Percentiles rank a stretch among this genome's conserved stretches.
These are phyloP conservation scores for Folsomia manolachei DNA, from an alignment of 2,888 invertebrate genomes.

Conservation along the genomic window DNA sequence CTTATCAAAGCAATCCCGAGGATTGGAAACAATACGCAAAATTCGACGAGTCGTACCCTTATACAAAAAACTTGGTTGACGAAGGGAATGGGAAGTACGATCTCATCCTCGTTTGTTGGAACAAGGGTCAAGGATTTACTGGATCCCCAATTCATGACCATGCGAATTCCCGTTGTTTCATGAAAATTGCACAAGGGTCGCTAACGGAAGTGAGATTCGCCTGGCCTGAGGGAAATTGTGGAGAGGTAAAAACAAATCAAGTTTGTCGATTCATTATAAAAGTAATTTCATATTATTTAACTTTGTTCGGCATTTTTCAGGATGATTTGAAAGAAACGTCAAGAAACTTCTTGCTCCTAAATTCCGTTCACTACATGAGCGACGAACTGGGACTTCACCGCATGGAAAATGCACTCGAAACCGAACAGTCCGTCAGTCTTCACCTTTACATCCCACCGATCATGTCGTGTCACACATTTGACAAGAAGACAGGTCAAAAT, in stretches of 20 bases:
- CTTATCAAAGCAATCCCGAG: slow-evolving; percentile 80
- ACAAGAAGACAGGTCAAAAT: slow-evolving; percentile 80
- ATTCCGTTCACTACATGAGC: slow-evolving; percentile 92
- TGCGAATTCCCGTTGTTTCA: slow-evolving; percentile 93
- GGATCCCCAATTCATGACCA: slow-evolving; percentile 96
- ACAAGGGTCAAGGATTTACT: slow-evolving; percentile 69
- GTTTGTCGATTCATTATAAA: background rate
- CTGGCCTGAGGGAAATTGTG: slow-evolving; percentile 66
- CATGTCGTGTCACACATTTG: slow-evolving; percentile 81
- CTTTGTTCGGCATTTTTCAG: slow-evolving; percentile 53
- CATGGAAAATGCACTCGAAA: slow-evolving; percentile 88
- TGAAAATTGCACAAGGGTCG: slow-evolving; percentile 85
- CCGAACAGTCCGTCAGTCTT: slow-evolving; percentile 82
- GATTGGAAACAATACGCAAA: slow-evolving; percentile 79
- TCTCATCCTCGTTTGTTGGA: slow-evolving; percentile 97
- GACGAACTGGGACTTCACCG: slow-evolving; percentile 92
- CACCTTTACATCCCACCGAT: slow-evolving; percentile 96
- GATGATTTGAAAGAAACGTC: slow-evolving; percentile 69
- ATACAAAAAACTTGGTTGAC: slow-evolving; percentile 94
- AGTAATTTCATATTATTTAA: background rate
- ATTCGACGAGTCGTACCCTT: slow-evolving; percentile 62
- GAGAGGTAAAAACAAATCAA: background rate
- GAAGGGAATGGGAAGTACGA: slow-evolving; percentile 96
- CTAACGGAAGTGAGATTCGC: slow-evolving; percentile 78
- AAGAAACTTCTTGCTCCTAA: slow-evolving; percentile 64